Evolutionary conservation across 2,113 vertebrate genomes (phyloP), one percentile per base, ranked within the genome.

Genomic region (Balaeniceps rex): DNA sequence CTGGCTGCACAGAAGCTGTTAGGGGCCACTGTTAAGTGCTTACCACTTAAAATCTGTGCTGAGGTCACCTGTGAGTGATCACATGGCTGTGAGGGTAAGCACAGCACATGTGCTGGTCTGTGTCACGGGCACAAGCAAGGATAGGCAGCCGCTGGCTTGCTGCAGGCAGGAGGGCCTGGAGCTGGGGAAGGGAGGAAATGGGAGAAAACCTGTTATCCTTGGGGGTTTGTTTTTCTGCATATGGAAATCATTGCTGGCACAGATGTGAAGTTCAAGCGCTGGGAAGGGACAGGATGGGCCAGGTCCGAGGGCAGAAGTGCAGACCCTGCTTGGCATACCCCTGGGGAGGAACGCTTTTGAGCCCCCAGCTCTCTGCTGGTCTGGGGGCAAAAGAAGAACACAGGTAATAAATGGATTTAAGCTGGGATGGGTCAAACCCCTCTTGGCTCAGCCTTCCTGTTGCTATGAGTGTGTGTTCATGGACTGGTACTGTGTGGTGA

Each of bases 381-480:
- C 29, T 52, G 10, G 28, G 14, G 26, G 12, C 10, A 58, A 61
- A 42, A 52, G 40, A 7, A 44, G 34, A 65, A 15, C 40, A 19
- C 0, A 11, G 9, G 63, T 28, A 12, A 42, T 46, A 25, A 23
- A 60, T 7, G 31, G 25, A 25, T 87, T 87, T 36, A 19, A 60
- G 18, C 16, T 58, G 46, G 36, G 34, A 36, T 54, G 36, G 38
- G 34, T 72, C 22, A 38, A 79, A 29, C 28, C 7, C 9, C 15
- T n/a, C 28, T 46, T 55, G 47, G 29, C 34, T 65, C 47, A 3
- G 40, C 58, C 13, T 29, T 55, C 36, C 25, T 55, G 33, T 15
- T 21, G 61, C 34, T 12, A 0, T 0, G 16, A 51, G 47, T 3
- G 15, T 52, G 70, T 0, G 9, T 36, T 63, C 0, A 0, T 24